These are phyloP conservation scores for Neodiprion pinetum DNA, from an alignment of 1,140 invertebrate species.

Conservation along the genomic window DNA sequence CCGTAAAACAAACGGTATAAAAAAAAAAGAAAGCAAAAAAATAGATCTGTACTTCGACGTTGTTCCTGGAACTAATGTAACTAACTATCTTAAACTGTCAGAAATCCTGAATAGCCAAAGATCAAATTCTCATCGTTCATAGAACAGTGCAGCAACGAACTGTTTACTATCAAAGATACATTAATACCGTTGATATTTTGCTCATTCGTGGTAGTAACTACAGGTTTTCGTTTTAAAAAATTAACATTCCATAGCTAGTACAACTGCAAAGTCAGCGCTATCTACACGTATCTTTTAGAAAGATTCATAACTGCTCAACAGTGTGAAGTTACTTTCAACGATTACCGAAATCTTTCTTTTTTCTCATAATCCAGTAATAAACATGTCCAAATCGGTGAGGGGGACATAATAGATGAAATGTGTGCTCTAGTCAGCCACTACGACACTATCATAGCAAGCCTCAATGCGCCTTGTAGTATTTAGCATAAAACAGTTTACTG, in stretches of 20 bases:
- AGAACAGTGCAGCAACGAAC: neutral
- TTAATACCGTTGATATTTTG: neutral
- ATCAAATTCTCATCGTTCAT: conserved; percentile 24
- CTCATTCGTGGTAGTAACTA: neutral
- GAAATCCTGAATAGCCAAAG: conserved; percentile 28
- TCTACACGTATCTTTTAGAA: neutral
- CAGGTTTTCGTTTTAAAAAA: neutral
- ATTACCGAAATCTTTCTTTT: conserved; percentile 7
- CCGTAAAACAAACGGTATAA: neutral
- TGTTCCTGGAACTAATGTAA: neutral
- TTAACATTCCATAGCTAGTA: neutral
- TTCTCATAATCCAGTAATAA: conserved; percentile 25
- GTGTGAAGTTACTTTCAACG: neutral
- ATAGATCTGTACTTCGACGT: conserved; percentile 20
- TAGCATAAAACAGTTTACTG: conserved; percentile 16
- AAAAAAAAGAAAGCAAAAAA: conserved; percentile 10
- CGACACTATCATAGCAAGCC: conserved; percentile 29
- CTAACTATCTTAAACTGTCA: no score
- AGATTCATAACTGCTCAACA: conserved; percentile 1
- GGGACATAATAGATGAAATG: conserved; percentile 41
- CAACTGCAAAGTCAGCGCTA: neutral
- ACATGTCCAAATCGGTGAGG: conserved; percentile 24
- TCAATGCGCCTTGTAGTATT: conserved; percentile 31
- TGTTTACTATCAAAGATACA: conserved; percentile 15
- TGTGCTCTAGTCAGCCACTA: conserved; percentile 55